Conservation (phyloP, 2,113 vertebrate species). For the Lepus europaeus region DNA sequence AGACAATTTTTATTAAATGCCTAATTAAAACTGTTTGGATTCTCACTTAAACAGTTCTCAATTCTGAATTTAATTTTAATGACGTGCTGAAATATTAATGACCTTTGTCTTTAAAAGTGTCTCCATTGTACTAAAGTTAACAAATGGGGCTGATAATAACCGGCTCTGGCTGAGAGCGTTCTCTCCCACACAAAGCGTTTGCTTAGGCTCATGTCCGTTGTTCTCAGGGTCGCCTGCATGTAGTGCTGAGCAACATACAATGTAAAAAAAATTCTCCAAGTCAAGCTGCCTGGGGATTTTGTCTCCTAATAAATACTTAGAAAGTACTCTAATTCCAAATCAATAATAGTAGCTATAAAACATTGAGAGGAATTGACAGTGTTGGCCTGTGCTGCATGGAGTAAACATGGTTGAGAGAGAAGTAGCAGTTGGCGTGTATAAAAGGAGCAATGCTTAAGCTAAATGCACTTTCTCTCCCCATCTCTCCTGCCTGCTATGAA, state of each 20-base stretch:
- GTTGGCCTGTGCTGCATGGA: neutral
- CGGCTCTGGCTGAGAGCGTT: neutral
- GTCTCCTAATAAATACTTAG: constrained; percentile 44
- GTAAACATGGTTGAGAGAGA: neutral
- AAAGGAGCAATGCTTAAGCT: neutral
- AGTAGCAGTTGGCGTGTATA: neutral
- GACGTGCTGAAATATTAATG: constrained; percentile 83
- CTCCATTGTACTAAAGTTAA: constrained; percentile 78
- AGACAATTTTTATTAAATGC: constrained; percentile 79
- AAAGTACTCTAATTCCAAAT: constrained; percentile 32
- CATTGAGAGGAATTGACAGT: neutral
- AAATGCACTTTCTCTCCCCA: neutral
- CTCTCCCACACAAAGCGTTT: constrained; percentile 15
- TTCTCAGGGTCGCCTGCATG: constrained; percentile 49
- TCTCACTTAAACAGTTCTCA: constrained; percentile 77
- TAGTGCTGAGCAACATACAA: constrained; percentile 42
- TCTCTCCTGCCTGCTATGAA: neutral
- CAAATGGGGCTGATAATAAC: constrained; percentile 71
- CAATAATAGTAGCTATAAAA: constrained; percentile 25
- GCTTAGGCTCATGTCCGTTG: neutral
- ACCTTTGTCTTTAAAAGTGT: constrained; percentile 81
- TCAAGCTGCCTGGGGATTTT: constrained; percentile 54
- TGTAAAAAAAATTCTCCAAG: constrained; percentile 58
- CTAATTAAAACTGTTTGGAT: constrained; percentile 80
- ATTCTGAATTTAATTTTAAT: constrained; percentile 82